A percentile compares a stretch with the other conserved stretches of the same genome.
Evolutionary conservation across 2,888 invertebrate species (phyloP).

Genomic region (Campoplex capitator): DNA sequence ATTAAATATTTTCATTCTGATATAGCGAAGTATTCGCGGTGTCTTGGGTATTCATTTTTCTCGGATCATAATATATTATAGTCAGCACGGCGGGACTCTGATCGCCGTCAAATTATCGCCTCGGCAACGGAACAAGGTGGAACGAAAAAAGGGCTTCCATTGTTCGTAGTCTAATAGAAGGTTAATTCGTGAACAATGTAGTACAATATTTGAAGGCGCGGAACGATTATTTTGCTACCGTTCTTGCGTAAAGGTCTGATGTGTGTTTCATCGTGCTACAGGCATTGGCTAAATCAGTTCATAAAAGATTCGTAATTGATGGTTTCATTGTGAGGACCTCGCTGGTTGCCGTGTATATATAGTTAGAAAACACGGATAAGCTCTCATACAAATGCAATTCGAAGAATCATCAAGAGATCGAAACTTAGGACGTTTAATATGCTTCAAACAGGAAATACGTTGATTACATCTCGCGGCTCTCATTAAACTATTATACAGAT

Average conservation of each 20-base stretch:
- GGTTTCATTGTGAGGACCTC: slow-evolving; percentile 79
- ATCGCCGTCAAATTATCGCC: slow-evolving; percentile 57
- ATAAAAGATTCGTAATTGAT: slow-evolving; percentile 84
- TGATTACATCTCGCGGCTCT: slow-evolving; percentile 22
- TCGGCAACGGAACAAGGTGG: slow-evolving; percentile 41
- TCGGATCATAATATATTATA: slow-evolving; percentile 2
- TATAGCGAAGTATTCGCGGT: not conserved
- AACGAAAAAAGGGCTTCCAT: slow-evolving; percentile 77
- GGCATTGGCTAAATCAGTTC: slow-evolving; percentile 82
- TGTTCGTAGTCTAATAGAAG: slow-evolving; percentile 82
- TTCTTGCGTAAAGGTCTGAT: slow-evolving; percentile 71
- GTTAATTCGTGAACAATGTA: slow-evolving; percentile 83
- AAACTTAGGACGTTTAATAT: slow-evolving; percentile 1
- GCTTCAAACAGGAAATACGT: slow-evolving; percentile 23
- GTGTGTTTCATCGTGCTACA: slow-evolving; percentile 63
- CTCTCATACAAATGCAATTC: slow-evolving; percentile 20
- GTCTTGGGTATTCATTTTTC: slow-evolving; percentile 7
- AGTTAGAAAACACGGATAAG: slow-evolving; percentile 2
- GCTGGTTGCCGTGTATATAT: not conserved
- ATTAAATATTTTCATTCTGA: slow-evolving; percentile 12
- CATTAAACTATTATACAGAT: slow-evolving; percentile 46
- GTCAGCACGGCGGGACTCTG: slow-evolving; percentile 43
- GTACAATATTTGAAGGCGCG: slow-evolving; percentile 80
- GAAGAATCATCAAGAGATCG: slow-evolving; percentile 16
- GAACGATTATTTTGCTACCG: slow-evolving; percentile 66